Conservation (phyloP, 23 tunicate genomes). For the Styela plicata region DNA sequence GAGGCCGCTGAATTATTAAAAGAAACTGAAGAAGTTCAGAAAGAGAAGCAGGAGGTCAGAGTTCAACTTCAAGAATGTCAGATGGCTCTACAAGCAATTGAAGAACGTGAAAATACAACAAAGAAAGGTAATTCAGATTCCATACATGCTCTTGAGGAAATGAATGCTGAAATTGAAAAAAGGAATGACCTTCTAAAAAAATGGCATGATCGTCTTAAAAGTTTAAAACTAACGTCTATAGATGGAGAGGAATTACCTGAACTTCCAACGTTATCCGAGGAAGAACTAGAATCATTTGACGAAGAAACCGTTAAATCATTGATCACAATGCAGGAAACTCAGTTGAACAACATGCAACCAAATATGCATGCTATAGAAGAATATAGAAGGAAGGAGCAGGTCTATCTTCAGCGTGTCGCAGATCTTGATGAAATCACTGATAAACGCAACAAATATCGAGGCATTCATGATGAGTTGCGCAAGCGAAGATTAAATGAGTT, state of each 20-base stretch:
- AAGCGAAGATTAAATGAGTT: conserved; percentile 78
- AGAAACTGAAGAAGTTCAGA: conserved; percentile 24
- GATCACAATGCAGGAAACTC: conserved; percentile 43
- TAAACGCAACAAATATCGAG: conserved; percentile 61
- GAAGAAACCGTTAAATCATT: conserved; percentile 34
- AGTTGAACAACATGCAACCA: conserved; percentile 48
- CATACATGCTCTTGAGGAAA: conserved; percentile 12
- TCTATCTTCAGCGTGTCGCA: conserved; percentile 72
- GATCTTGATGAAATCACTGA: conserved; percentile 71
- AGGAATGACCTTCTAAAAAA: conserved; percentile 19
- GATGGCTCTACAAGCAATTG: conserved; percentile 25
- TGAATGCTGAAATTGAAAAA: conserved; percentile 10
- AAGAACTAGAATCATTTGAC: conserved; percentile 41
- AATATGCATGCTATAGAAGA: conserved; percentile 79
- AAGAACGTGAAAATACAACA: conserved; percentile 14
- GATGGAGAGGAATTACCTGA: conserved; percentile 51
- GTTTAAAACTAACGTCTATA: conserved; percentile 55
- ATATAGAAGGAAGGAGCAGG: conserved; percentile 69
- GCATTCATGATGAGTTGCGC: conserved; percentile 56
- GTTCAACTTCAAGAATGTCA: conserved; percentile 21
- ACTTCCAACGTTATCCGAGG: conserved; percentile 49
- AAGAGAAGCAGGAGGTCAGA: conserved; percentile 24
- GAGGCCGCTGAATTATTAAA: conserved; percentile 1
- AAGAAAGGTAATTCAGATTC: conserved; percentile 14
- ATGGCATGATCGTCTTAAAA: conserved; percentile 19